Evolutionary conservation across 2,113 vertebrate genomes (phyloP).

Genomic region (Pelusios castaneus): DNA sequence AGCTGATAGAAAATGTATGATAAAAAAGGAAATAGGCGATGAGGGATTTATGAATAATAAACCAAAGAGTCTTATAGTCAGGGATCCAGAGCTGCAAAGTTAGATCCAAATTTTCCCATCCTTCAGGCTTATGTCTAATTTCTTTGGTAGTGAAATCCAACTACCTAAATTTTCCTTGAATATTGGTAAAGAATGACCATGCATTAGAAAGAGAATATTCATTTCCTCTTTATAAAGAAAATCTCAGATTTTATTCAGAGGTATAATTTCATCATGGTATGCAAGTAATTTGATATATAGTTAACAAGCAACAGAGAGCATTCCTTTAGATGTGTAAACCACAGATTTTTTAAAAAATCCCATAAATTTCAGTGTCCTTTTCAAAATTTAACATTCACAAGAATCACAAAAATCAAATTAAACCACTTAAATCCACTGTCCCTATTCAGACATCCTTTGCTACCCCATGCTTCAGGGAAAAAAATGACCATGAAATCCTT

Average conservation of each 20-base stretch:
- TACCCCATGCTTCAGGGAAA: neutral
- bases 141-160: neutral
- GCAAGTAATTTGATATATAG: neutral
- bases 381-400: neutral
- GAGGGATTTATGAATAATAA: neutral
- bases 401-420: slow-evolving; percentile 7
- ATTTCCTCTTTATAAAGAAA: neutral
- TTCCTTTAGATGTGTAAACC: slow-evolving; percentile 3
- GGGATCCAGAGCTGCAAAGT: neutral
- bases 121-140: neutral
- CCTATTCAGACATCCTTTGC: neutral
- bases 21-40: neutral
- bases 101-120: neutral
- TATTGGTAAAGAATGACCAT: neutral
- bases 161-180: neutral
- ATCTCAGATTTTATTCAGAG: neutral
- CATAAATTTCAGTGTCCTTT: neutral
- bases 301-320: neutral
- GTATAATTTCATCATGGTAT: neutral
- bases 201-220: neutral
- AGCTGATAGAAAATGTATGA: neutral
- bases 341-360: neutral
- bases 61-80: neutral
- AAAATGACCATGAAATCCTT: neutral
- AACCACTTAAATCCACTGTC: neutral